Conservation (phyloP, 2,888 invertebrate genomes). For the Hetaerina titia region DNA sequence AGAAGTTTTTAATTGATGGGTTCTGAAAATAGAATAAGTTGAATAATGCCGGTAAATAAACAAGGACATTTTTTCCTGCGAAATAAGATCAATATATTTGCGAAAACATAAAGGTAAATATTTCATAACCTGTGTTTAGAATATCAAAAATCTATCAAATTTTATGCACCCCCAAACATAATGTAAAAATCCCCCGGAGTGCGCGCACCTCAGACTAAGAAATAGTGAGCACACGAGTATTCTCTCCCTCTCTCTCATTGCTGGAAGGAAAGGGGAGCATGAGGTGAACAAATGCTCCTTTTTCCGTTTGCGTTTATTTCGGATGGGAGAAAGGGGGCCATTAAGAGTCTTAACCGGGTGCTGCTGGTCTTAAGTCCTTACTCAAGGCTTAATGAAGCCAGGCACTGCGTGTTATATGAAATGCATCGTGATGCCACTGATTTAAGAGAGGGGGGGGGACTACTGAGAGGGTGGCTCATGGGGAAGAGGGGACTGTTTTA, state of each 20-base stretch:
- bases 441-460: background rate
- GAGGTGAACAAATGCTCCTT: background rate
- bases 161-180: background rate
- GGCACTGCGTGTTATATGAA: conserved; percentile 31
- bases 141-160: no score
- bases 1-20: no score
- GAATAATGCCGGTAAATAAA: no score
- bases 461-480: background rate
- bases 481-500: background rate
- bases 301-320: conserved; percentile 4
- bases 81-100: no score
- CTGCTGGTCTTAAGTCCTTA: background rate
- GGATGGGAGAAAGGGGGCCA: conserved; percentile 18
- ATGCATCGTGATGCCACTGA: background rate
- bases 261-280: background rate
- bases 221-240: background rate
- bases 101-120: no score
- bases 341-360: conserved; percentile 32
- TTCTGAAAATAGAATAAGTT: no score
- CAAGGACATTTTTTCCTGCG: no score
- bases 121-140: no score
- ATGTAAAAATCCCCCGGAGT: background rate
- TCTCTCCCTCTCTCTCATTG: background rate
- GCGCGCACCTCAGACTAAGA: background rate
- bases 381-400: background rate